These are phyloP conservation scores for Hystrix brachyura DNA, from an alignment of 2,113 vertebrate genomes.

Conservation along the genomic window DNA sequence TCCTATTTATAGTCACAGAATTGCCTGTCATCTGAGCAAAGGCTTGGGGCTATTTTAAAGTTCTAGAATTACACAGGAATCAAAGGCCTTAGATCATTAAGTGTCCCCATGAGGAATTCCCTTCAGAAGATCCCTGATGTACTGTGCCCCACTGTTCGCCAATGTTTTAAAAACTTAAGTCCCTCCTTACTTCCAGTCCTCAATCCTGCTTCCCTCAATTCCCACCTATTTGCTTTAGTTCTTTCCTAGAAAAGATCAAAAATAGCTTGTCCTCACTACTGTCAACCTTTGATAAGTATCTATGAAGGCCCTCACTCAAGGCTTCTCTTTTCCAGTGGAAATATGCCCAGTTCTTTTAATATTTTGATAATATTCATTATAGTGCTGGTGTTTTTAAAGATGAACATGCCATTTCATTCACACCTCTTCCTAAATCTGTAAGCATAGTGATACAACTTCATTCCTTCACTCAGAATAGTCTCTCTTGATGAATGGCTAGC, in stretches of 20 bases:
- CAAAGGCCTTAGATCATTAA: slow-evolving; percentile 24
- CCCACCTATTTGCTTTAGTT: neutral
- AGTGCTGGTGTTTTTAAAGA: neutral
- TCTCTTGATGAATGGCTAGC: neutral
- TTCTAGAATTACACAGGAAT: slow-evolving; percentile 51
- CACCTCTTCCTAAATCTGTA: neutral
- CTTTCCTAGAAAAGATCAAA: neutral
- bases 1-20: slow-evolving; percentile 46
- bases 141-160: neutral
- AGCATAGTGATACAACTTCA: neutral
- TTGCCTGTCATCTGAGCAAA: slow-evolving; percentile 34
- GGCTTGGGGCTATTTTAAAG: slow-evolving; percentile 16
- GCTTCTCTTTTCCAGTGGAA: neutral
- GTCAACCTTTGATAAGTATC: neutral
- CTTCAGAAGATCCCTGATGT: neutral
- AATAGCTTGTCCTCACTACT: neutral
- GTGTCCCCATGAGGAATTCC: neutral
- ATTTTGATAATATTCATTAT: neutral
- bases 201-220: neutral
- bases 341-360: neutral
- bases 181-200: slow-evolving; percentile 7
- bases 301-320: neutral
- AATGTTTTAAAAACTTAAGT: neutral
- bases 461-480: slow-evolving; percentile 23
- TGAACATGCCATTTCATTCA: neutral